phyloP scores from a whole-genome alignment of 2,113 vertebrate species.

The Galeopterus variegatus region DNA sequence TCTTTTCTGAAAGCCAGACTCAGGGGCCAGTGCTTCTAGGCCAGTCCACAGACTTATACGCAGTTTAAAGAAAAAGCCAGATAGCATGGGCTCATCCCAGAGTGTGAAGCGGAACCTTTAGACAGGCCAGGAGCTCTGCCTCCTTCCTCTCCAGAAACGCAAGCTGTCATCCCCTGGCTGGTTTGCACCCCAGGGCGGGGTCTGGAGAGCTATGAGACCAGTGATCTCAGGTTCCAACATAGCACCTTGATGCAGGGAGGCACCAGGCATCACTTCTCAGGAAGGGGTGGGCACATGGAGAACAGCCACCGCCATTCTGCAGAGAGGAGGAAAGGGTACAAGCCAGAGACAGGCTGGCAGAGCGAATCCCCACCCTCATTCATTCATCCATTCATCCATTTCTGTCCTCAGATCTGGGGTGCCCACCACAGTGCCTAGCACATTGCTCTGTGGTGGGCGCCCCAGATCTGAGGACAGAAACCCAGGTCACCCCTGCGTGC shows the following conservation, averaged over 20 bases:
- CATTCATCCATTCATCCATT: background rate
- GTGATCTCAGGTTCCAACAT: background rate
- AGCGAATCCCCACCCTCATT: no score
- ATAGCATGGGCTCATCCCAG: rapidly evolving
- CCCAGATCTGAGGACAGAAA: background rate
- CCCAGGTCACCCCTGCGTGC: rapidly evolving
- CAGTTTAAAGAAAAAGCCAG: background rate
- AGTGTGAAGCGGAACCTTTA: background rate
- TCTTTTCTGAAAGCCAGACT: background rate
- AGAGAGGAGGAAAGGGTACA: background rate
- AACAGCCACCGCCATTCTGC: background rate
- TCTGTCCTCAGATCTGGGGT: background rate
- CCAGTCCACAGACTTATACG: background rate
- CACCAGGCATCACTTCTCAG: rapidly evolving
- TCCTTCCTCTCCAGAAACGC: background rate
- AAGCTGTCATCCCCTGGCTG: rapidly evolving
- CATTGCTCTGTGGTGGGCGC: background rate
- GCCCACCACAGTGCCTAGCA: no score
- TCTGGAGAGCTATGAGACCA: rapidly evolving
- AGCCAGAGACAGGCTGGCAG: background rate
- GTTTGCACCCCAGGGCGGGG: background rate
- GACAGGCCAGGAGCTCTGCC: background rate
- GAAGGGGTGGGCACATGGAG: rapidly evolving
- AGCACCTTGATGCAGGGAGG: background rate
- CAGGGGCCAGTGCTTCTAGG: rapidly evolving